A percentile compares a stretch with the other conserved stretches of the same genome.
These are phyloP conservation scores for Adineta ricciae DNA, from an alignment of 2,888 invertebrate genomes.

Conservation along the genomic window DNA sequence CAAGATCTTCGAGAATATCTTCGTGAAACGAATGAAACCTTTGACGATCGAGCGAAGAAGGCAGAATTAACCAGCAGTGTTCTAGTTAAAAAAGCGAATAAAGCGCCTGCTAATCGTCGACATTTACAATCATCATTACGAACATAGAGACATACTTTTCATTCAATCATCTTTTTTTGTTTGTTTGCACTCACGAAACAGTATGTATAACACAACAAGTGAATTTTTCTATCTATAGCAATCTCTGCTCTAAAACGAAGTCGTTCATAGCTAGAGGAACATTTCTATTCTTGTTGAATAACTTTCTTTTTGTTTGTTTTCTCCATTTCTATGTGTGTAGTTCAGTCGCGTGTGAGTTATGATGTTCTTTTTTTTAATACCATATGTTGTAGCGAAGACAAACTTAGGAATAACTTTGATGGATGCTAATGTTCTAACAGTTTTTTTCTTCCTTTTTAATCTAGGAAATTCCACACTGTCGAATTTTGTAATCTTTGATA, in stretches of 20 bases:
- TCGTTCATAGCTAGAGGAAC: not conserved
- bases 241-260: not conserved
- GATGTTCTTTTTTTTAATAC: not conserved
- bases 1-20: slow-evolving; percentile 8
- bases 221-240: not conserved
- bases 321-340: not conserved
- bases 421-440: too few relatives aligned
- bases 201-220: not conserved
- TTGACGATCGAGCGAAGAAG: not conserved
- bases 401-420: not conserved
- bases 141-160: not conserved
- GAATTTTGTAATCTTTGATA: too few relatives aligned
- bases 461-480: too few relatives aligned
- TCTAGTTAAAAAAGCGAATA: not conserved
- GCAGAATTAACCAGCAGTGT: not conserved
- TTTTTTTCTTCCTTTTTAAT: too few relatives aligned
- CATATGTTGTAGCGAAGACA: not conserved
- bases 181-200: not conserved
- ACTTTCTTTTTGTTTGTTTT: not conserved
- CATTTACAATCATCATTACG: not conserved
- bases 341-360: not conserved
- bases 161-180: too few relatives aligned
- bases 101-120: not conserved
- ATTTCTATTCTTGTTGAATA: not conserved
- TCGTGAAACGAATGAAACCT: not conserved